phyloP scores from a whole-genome alignment of 2,888 invertebrate genomes.

The Rhagonycha fulva region DNA sequence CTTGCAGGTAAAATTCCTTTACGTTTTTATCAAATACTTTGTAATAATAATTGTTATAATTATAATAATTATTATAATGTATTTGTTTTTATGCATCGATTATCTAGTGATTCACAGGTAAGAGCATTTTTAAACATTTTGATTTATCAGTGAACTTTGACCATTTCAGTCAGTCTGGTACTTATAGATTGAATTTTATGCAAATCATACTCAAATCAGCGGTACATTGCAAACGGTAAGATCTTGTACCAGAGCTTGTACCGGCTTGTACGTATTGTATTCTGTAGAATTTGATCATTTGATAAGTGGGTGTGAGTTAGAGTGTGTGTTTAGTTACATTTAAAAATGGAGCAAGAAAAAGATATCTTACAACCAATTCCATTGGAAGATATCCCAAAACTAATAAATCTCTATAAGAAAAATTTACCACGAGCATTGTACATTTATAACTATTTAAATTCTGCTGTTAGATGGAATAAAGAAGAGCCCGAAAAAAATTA shows the following conservation, averaged over 20 bases:
- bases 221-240: slow-evolving; percentile 11
- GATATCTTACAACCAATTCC: slow-evolving; percentile 43
- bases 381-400: slow-evolving; percentile 40
- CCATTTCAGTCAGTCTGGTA: no score
- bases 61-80: no score
- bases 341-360: not conserved
- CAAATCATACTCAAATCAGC: slow-evolving; percentile 12
- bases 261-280: not conserved
- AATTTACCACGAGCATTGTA: slow-evolving; percentile 50
- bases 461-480: slow-evolving; percentile 48
- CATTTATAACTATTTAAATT: slow-evolving; percentile 51
- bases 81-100: no score
- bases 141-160: no score
- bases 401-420: slow-evolving; percentile 42
- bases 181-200: no score
- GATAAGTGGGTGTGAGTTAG: not conserved
- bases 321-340: not conserved
- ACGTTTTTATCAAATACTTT: no score
- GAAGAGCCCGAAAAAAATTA: slow-evolving; percentile 32
- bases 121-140: no score
- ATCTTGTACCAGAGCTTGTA: slow-evolving; percentile 10
- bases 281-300: not conserved
- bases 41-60: no score
- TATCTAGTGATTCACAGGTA: no score
- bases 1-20: no score